Evolutionary conservation across 2,797 vertebrate species (phyloP).

Genomic region (Acropternis orthonyx): DNA sequence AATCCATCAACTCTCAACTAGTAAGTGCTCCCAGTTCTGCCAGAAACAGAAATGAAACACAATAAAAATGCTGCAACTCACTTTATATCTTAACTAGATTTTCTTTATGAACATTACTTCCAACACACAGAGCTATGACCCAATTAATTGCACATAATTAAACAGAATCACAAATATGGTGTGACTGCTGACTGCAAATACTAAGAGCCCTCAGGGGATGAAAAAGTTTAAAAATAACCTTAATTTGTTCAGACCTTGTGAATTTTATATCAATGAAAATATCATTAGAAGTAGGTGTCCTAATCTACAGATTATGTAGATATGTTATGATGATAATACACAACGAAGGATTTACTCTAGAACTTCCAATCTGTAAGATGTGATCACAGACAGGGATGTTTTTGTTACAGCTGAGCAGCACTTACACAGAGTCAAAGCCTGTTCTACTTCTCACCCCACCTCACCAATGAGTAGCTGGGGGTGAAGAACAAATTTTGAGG

Average conservation of each 20-base stretch:
- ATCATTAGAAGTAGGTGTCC: neutral
- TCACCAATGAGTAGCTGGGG: neutral
- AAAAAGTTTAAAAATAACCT: neutral
- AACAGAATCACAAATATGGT: neutral
- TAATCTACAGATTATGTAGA: neutral
- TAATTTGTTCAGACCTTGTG: neutral
- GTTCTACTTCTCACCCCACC: neutral
- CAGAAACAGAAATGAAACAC: constrained; percentile 1
- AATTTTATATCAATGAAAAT: neutral
- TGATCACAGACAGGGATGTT: neutral
- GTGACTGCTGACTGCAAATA: neutral
- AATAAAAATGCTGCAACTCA: neutral
- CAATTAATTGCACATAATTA: constrained; percentile 13
- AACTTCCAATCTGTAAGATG: neutral
- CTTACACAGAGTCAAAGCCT: neutral
- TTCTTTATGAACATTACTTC: neutral
- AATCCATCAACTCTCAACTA: constrained; percentile 21
- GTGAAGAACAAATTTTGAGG: neutral
- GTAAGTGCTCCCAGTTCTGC: neutral
- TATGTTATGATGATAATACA: accelerated
- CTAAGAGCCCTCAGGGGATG: neutral
- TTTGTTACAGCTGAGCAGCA: neutral
- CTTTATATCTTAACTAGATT: neutral
- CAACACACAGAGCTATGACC: neutral
- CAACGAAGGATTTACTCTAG: neutral